These are phyloP conservation scores for Galerucella nymphaeae DNA, from an alignment of 2,888 invertebrate genomes.

Conservation along the genomic window DNA sequence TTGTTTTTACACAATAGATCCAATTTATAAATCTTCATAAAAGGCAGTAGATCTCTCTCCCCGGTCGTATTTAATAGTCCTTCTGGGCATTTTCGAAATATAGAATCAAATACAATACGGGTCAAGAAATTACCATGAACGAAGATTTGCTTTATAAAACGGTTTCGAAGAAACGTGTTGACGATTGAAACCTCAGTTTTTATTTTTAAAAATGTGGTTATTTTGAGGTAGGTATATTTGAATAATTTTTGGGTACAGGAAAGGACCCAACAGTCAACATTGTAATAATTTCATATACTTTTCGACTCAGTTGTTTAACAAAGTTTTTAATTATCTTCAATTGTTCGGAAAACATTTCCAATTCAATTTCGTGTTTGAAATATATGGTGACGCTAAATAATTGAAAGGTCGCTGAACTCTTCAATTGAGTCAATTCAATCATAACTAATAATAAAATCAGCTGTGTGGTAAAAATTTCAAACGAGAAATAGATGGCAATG, in stretches of 20 bases:
- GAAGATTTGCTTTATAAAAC: neutral
- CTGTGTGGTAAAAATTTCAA: neutral
- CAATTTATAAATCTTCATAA: conserved; percentile 35
- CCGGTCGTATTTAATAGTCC: neutral
- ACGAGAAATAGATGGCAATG: neutral
- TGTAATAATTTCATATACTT: too few relatives aligned
- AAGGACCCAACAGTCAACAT: too few relatives aligned
- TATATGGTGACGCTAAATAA: conserved; percentile 9
- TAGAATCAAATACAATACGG: neutral
- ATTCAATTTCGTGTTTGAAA: neutral
- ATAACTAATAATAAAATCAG: conserved; percentile 14
- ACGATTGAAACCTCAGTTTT: neutral
- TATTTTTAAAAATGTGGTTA: neutral
- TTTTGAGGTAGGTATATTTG: neutral
- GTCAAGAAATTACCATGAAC: conserved; percentile 10
- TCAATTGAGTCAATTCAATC: conserved; percentile 7
- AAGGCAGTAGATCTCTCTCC: conserved; percentile 25
- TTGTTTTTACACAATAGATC: conserved; percentile 36
- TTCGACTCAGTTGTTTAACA: too few relatives aligned
- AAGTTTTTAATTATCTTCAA: too few relatives aligned
- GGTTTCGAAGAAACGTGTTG: neutral
- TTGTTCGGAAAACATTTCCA: neutral
- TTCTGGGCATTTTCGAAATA: conserved; percentile 6
- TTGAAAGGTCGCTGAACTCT: conserved; percentile 9
- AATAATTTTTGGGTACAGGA: neutral